Conservation (phyloP, 2,113 vertebrate genomes). For the Channa maculata region DNA sequence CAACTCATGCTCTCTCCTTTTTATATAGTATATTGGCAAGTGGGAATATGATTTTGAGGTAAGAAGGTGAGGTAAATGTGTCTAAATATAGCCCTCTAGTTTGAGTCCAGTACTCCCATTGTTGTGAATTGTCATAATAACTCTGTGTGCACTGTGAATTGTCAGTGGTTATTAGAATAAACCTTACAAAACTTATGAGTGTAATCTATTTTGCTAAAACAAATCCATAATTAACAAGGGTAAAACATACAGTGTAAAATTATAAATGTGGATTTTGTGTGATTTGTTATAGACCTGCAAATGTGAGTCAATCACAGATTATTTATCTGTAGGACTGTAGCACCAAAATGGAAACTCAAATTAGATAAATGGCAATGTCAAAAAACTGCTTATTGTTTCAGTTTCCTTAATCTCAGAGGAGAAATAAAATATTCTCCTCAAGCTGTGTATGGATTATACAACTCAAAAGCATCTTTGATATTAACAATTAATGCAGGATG, state of each 20-base stretch:
- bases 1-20: slow-evolving; percentile 54
- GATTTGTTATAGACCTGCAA: not conserved
- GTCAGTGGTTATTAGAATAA: slow-evolving; percentile 40
- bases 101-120: slow-evolving; percentile 28
- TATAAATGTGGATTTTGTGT: not conserved
- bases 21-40: slow-evolving; percentile 90
- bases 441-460: slow-evolving; percentile 33
- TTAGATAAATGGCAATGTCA: not conserved
- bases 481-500: slow-evolving; percentile 51
- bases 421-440: slow-evolving; percentile 16
- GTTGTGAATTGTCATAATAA: slow-evolving; percentile 14
- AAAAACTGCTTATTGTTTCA: slow-evolving; percentile 14
- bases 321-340: not conserved
- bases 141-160: slow-evolving; percentile 30
- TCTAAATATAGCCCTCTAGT: slow-evolving; percentile 18
- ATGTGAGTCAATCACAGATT: slow-evolving; percentile 1
- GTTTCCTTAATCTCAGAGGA: slow-evolving; percentile 31
- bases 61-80: slow-evolving; percentile 76
- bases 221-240: not conserved
- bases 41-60: slow-evolving; percentile 98
- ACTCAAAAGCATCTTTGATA: slow-evolving; percentile 44
- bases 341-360: not conserved
- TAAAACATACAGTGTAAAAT: not conserved
- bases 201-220: slow-evolving; percentile 7
- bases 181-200: not conserved